Base-by-base conservation (phyloP, 2,797 vertebrate genomes). In the Centropyge bicolor region DNA sequence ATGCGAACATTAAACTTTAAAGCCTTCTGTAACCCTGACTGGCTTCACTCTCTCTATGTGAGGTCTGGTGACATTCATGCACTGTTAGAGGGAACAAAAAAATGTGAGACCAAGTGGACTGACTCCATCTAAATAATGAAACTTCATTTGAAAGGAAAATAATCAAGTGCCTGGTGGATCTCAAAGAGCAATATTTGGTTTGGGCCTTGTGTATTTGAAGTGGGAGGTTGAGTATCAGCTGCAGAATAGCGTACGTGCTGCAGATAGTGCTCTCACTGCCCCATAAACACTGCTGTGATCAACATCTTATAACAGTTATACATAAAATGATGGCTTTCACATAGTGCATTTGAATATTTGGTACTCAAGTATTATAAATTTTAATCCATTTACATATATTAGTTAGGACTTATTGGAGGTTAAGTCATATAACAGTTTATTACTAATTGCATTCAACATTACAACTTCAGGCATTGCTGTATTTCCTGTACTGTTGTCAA, bases 121-220 rank as follows among this genome's bases (percentile, higher is more conserved):
- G 70, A 60, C 72, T 76, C 75, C 70, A 51, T 82, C 66, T 55
- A 88, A 91, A 86, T 92, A 91, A 91, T 87, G 84, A 84, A 87
- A 85, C 64, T 88, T 83, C 10, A 85, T 92, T 89, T 86, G 41
- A 85, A 93, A 93, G 83, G 65, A 92, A 94, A 95, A 95, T 91
- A 95, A 95, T 91, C 87, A 90, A 90, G 76, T 38, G 82, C 74
- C 83, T 84, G 72, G 62, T 83, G 74, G 78, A 86, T 92, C 87
- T 88, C 70, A 78, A 82, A 90, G 87, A 87, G 78, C 82, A 92
- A 94, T 94, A 92, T 94, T 94, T 93, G 86, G 84, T 82, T 93
- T 92, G 72, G 86, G 81, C 46, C 74, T 73, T 78, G 87, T 90
- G 80, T 91, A 86, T 92, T 93, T 91, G 70, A 67, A 85, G 80